These are phyloP conservation scores for Penaeus monodon DNA, from an alignment of 2,888 invertebrate species.

Conservation along the genomic window DNA sequence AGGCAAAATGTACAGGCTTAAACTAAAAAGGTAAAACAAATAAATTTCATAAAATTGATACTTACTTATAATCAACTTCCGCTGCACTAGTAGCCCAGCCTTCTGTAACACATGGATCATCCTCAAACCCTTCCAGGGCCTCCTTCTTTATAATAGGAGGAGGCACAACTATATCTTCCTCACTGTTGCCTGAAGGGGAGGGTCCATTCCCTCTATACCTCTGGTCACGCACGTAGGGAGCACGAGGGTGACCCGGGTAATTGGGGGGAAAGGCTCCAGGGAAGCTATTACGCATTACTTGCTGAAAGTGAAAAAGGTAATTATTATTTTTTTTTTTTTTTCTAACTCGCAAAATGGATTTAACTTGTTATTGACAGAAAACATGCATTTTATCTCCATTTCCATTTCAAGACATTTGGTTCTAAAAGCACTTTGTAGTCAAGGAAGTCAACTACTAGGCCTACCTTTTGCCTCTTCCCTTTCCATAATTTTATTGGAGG, in stretches of 20 bases:
- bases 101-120: constrained; percentile 68
- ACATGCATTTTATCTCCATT: too few species aligned
- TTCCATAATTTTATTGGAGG: too few species aligned
- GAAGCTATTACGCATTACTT: constrained; percentile 52
- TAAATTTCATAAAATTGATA: neutral
- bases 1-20: too few species aligned
- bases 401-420: too few species aligned
- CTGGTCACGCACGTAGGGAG: constrained; percentile 50
- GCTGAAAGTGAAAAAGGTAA: neutral
- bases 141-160: constrained; percentile 92
- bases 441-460: too few species aligned
- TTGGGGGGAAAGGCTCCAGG: constrained; percentile 55
- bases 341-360: neutral
- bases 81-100: constrained; percentile 63
- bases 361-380: neutral
- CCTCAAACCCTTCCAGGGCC: constrained; percentile 91
- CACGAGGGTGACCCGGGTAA: constrained; percentile 54
- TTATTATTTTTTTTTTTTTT: neutral
- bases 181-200: constrained; percentile 20
- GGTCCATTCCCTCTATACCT: constrained; percentile 45
- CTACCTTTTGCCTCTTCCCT: too few species aligned
- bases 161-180: constrained; percentile 53
- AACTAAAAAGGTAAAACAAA: too few species aligned
- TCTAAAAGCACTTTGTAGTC: too few species aligned
- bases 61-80: constrained; percentile 65